Percentiles rank a stretch among this genome's conserved stretches.
Conservation (phyloP, 2,797 vertebrate species). For the Sebastiscus tertius region DNA sequence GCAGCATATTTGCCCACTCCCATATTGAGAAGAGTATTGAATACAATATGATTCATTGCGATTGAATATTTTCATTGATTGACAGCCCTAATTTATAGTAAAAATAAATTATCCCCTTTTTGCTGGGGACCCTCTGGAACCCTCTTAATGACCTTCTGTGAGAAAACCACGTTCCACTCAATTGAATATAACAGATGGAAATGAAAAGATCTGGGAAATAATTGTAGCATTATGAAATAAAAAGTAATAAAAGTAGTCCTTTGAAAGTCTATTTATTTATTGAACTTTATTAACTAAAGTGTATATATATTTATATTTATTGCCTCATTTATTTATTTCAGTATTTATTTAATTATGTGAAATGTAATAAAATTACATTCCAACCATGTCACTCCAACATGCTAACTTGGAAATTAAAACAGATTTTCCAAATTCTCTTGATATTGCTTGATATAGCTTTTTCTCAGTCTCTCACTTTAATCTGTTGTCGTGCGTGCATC, state of each 20-base stretch:
- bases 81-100: no score
- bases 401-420: conserved; percentile 6
- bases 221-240: background rate
- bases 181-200: no score
- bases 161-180: no score
- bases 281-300: background rate
- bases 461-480: conserved; percentile 12
- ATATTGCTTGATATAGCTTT: background rate
- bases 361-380: background rate
- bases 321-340: background rate
- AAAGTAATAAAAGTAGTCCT: background rate
- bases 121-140: no score
- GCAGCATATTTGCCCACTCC: no score
- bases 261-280: background rate
- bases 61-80: no score
- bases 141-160: no score
- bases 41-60: no score
- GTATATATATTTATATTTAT: background rate
- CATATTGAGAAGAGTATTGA: no score
- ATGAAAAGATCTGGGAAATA: background rate
- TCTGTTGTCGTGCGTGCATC: conserved; percentile 18
- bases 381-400: background rate
- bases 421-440: background rate
- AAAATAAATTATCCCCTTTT: no score
- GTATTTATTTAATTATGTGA: background rate